Evolutionary conservation across 2,797 vertebrate species (phyloP), one percentile per base, ranked within the genome.

Genomic region (Darevskia mixta): DNA sequence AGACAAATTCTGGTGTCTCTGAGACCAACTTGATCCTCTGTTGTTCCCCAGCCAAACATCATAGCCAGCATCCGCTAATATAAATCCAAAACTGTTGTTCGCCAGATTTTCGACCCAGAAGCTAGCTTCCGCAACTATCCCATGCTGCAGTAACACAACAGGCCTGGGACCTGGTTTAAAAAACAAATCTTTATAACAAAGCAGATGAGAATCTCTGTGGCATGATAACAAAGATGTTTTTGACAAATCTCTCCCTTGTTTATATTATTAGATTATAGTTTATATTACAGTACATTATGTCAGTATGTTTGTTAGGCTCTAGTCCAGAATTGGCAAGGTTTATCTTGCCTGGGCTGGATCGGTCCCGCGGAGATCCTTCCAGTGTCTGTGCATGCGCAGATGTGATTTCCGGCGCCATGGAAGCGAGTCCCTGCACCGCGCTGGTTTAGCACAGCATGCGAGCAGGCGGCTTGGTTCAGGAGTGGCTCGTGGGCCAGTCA

Each of bases 31-130:
- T 0, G 94, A 95, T 0, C 96, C 96, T 11, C 95, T 82, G 82
- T 75, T 97, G 84, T 95, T 97, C 45, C 92, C 95, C 25, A 97
- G 83, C 96, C 96, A 97, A 66, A 97, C 94, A 0, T 97, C 96
- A 0, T 96, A 97, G 76, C 96, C 95, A 0, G 94, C 93, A 78
- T 97, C 96, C 58, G 96, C 97, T 15, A 97, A 91, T 0, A 97
- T 92, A 86, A 97, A 73, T 96, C 92, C 96, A 66, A 96, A 80
- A 91, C 96, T 97, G 90, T 95, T 96, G 90, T 94, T 95, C 10
- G 90, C 86, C 78, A 95, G 89, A 5, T 96, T 96, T 69, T 94
- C 90, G 55, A 97, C 91, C 96, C 96, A 97, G 71, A 89, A 75
- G 82, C 92, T 95, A 72, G 92, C 92, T 76, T 95, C 94, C 69